Percentiles rank a stretch among this genome's conserved stretches.
Conservation (phyloP, 2,888 invertebrate genomes). For the Agrochola lota region DNA sequence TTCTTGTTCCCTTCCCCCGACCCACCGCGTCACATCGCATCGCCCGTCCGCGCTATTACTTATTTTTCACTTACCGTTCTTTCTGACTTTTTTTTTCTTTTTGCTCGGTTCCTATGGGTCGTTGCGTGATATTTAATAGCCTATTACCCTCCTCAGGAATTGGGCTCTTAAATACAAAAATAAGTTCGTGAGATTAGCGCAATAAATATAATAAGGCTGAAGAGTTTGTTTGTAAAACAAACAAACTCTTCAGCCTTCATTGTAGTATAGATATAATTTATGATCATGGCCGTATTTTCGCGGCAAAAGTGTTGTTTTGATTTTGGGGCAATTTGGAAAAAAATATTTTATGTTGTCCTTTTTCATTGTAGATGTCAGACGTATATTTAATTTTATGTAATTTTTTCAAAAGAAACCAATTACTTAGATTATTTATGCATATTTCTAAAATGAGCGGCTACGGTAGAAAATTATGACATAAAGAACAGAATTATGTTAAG, state of each 20-base stretch:
- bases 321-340: constrained; percentile 37
- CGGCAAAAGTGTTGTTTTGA: constrained; percentile 23
- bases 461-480: constrained; percentile 20
- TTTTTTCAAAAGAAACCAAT: constrained; percentile 30
- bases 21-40: not conserved
- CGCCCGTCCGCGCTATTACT: not conserved
- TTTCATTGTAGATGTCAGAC: constrained; percentile 15
- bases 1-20: not conserved
- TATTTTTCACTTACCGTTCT: not conserved
- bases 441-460: constrained; percentile 6
- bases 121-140: not conserved
- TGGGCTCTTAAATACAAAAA: not conserved
- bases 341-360: constrained; percentile 14
- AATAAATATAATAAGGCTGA: too few relatives aligned
- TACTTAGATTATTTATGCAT: constrained; percentile 40
- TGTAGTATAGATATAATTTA: constrained; percentile 21
- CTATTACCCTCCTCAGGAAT: too few relatives aligned
- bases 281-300: constrained; percentile 10
- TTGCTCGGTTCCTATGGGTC: too few relatives aligned
- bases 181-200: not conserved
- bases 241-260: not conserved
- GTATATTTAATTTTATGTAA: constrained; percentile 10
- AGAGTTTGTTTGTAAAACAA: too few relatives aligned
- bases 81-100: not conserved
- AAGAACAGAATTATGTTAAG: not conserved